phyloP scores from a whole-genome alignment of 2,797 vertebrate species.

The Sebastes iracundus region DNA sequence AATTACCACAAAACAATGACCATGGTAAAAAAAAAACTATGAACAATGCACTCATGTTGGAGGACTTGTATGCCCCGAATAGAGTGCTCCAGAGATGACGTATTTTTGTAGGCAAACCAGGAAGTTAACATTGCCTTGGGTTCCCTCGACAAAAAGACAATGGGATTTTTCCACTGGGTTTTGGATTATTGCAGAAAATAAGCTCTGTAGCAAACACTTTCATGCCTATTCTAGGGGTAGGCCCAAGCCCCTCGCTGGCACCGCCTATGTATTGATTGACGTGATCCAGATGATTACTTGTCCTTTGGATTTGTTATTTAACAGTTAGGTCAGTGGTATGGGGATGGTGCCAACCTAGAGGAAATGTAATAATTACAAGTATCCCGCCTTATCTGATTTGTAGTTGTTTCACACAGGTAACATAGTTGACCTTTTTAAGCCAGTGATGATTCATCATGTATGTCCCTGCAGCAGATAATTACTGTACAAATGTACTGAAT shows the following conservation, averaged over 20 bases:
- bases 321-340: not conserved
- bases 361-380: conserved; percentile 4
- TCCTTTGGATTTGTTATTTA: too few relatives aligned
- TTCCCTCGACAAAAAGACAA: too few relatives aligned
- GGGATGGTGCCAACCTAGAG: not conserved
- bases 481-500: conserved; percentile 28
- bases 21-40: not conserved
- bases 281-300: too few relatives aligned
- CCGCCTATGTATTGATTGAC: too few relatives aligned
- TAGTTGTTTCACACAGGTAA: conserved; percentile 21
- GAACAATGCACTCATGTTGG: not conserved
- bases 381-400: conserved; percentile 14
- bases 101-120: too few relatives aligned
- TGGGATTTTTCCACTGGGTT: too few relatives aligned
- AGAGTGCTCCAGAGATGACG: not conserved
- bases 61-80: not conserved
- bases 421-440: conserved; percentile 43
- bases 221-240: too few relatives aligned
- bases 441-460: conserved; percentile 26
- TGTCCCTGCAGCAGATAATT: conserved; percentile 32
- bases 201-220: too few relatives aligned
- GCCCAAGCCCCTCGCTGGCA: too few relatives aligned
- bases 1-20: not conserved
- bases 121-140: too few relatives aligned
- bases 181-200: too few relatives aligned